A percentile compares a stretch with the other conserved stretches of the same genome.
These are phyloP conservation scores for Barypeithes pellucidus DNA, from an alignment of 2,888 invertebrate genomes.

Conservation along the genomic window DNA sequence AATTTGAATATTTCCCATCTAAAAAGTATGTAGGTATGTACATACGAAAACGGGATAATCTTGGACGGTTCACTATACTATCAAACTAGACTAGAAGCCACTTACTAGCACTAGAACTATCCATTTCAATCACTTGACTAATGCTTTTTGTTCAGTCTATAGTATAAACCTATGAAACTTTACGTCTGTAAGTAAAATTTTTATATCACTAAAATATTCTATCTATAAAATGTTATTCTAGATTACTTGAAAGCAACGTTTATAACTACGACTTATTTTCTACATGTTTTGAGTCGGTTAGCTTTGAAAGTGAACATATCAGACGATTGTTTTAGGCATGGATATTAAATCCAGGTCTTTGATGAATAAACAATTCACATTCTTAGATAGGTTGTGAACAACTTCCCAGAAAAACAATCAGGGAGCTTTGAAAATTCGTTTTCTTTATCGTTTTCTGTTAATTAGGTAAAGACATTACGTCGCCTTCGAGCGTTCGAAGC, in stretches of 20 bases:
- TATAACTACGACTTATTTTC: neutral
- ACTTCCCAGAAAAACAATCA: too few species aligned
- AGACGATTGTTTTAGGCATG: too few species aligned
- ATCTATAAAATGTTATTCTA: neutral
- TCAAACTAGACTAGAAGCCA: constrained; percentile 32
- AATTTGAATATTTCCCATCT: neutral
- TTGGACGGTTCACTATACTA: constrained; percentile 43
- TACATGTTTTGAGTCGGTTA: neutral
- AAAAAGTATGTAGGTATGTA: neutral
- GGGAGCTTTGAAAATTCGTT: too few species aligned
- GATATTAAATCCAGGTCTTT: too few species aligned
- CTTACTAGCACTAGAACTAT: constrained; percentile 14
- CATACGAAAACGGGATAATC: constrained; percentile 4
- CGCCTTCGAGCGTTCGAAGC: too few species aligned
- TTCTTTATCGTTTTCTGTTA: too few species aligned
- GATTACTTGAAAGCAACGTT: neutral
- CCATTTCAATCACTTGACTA: constrained; percentile 6
- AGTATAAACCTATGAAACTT: constrained; percentile 11
- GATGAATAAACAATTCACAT: too few species aligned
- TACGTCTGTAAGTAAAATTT: constrained; percentile 10
- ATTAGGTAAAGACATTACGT: too few species aligned
- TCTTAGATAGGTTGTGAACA: too few species aligned
- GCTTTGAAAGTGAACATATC: too few species aligned
- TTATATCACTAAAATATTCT: constrained; percentile 5
- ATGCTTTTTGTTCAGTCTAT: constrained; percentile 22